Evolutionary conservation across 2,113 vertebrate species (phyloP).

Genomic region (Gila orcuttii): DNA sequence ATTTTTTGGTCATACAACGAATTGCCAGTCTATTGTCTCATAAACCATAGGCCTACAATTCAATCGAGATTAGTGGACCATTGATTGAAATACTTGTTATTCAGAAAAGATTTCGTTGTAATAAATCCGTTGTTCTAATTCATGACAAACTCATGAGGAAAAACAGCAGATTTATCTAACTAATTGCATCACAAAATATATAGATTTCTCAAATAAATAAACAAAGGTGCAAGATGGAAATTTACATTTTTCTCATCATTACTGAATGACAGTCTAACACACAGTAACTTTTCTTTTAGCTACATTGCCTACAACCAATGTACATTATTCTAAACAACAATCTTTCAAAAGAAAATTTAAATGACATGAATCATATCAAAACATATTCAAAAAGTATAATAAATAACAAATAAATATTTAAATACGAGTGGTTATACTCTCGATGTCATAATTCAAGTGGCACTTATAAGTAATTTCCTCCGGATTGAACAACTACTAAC

Average conservation of each 20-base stretch:
- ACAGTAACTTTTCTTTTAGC: neutral
- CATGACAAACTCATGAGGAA: neutral
- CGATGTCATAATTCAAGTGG: slow-evolving; percentile 13
- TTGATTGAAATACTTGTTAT: neutral
- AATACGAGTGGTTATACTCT: slow-evolving; percentile 16
- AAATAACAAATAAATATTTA: no score
- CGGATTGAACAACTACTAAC: neutral
- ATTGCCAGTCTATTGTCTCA: neutral
- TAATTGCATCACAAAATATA: slow-evolving; percentile 45
- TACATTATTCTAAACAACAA: no score
- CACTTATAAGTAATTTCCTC: slow-evolving; percentile 13
- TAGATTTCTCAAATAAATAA: slow-evolving; percentile 8
- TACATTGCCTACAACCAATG: no score
- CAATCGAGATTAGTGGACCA: slow-evolving; percentile 12
- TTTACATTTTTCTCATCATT: slow-evolving; percentile 58
- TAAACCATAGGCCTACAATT: slow-evolving; percentile 27
- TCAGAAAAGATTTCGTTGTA: neutral
- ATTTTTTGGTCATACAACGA: neutral
- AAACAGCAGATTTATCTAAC: slow-evolving; percentile 32
- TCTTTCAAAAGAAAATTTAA: no score
- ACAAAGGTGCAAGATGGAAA: slow-evolving; percentile 84
- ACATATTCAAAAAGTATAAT: no score
- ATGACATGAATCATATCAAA: no score
- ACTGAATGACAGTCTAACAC: slow-evolving; percentile 64
- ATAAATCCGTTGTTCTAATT: neutral